A percentile compares a stretch with the other conserved stretches of the same genome.
phyloP scores from a whole-genome alignment of 2,113 vertebrate genomes.

The Gasterosteus nipponicus region DNA sequence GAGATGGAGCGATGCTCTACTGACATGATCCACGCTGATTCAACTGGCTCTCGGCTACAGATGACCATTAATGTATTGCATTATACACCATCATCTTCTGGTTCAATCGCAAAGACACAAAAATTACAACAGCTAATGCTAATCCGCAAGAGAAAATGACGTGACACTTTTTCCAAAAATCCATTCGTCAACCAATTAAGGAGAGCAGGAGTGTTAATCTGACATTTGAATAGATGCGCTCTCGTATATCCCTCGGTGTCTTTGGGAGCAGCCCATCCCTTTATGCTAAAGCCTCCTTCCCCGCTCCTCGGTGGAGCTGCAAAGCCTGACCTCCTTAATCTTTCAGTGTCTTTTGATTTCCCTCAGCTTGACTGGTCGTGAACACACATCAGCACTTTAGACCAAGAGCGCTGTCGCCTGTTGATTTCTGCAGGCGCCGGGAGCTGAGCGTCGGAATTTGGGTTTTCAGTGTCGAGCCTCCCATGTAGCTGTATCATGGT shows the following conservation, averaged over 20 bases:
- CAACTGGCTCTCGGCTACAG: slow-evolving; percentile 27
- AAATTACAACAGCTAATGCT: not conserved
- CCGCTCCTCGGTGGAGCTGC: slow-evolving; percentile 36
- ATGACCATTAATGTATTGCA: slow-evolving; percentile 37
- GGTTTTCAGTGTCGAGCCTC: not conserved
- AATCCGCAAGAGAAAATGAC: not conserved
- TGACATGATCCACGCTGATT: slow-evolving; percentile 44
- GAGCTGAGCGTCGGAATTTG: slow-evolving; percentile 21
- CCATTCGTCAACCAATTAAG: not conserved
- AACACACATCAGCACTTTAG: slow-evolving; percentile 61
- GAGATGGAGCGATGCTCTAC: slow-evolving; percentile 37
- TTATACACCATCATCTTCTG: not conserved
- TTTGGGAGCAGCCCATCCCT: slow-evolving; percentile 7
- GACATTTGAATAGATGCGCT: slow-evolving; percentile 1
- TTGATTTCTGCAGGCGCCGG: slow-evolving; percentile 44
- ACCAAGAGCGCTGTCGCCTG: slow-evolving; percentile 36
- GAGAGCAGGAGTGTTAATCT: not conserved
- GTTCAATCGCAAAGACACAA: not conserved
- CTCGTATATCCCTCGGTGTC: slow-evolving; percentile 3
- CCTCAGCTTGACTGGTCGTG: slow-evolving; percentile 63
- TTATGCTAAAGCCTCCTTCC: slow-evolving; percentile 51
- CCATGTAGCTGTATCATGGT: not conserved
- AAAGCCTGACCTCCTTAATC: slow-evolving; percentile 72
- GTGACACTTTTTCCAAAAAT: not conserved
- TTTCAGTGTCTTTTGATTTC: slow-evolving; percentile 67